phyloP scores from a whole-genome alignment of 2,888 invertebrate species.

The Pyrrhosoma nymphula region DNA sequence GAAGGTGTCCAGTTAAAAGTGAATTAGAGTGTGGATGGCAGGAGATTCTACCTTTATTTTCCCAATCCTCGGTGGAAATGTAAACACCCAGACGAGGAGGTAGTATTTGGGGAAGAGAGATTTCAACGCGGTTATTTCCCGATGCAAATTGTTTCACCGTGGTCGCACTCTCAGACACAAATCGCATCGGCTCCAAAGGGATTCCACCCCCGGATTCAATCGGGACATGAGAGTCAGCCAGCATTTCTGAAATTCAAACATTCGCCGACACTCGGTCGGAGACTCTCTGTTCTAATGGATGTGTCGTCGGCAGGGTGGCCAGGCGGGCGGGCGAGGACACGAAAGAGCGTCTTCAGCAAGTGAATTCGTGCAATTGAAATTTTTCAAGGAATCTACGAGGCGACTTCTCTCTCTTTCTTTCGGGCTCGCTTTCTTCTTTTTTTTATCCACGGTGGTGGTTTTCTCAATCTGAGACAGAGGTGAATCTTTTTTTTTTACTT shows the following conservation, averaged over 20 bases:
- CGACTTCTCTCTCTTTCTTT: neutral
- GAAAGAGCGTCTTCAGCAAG: neutral
- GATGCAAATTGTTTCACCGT: neutral
- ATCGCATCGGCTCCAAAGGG: neutral
- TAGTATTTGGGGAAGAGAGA: neutral
- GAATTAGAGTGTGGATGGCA: too few species aligned
- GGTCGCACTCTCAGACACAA: neutral
- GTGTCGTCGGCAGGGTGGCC: neutral
- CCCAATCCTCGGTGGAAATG: neutral
- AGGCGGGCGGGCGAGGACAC: neutral
- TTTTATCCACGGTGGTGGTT: neutral
- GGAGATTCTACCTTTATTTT: too few species aligned
- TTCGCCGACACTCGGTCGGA: neutral
- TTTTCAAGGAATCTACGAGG: neutral
- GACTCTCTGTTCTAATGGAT: constrained; percentile 8
- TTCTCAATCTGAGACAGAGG: neutral
- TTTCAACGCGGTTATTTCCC: neutral
- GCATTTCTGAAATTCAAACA: constrained; percentile 21
- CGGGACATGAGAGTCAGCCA: neutral
- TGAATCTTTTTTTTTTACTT: neutral
- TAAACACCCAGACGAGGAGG: neutral
- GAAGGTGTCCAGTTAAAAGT: too few species aligned
- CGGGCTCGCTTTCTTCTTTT: neutral
- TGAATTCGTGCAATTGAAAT: constrained; percentile 28
- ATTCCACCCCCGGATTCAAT: neutral